A percentile compares a stretch with the other conserved stretches of the same genome.
Conservation (phyloP, 1,140 invertebrate genomes). For the Ephestia elutella region DNA sequence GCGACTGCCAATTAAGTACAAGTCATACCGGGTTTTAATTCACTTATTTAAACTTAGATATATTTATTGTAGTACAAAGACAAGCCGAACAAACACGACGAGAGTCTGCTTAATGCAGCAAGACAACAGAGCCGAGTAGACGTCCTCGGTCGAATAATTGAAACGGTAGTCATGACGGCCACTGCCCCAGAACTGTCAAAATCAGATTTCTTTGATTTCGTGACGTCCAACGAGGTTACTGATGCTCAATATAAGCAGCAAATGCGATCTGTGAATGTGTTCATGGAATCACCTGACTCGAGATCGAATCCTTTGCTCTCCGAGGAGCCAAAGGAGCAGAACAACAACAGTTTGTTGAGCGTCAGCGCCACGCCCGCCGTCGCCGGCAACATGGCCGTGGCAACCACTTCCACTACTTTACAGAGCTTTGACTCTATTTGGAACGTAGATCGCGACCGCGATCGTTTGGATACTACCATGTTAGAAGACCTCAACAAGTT, state of each 20-base stretch:
- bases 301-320: slow-evolving; percentile 70
- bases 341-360: slow-evolving; percentile 79
- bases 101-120: slow-evolving; percentile 40
- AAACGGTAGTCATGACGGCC: slow-evolving; percentile 85
- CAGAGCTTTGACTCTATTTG: slow-evolving; percentile 80
- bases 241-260: slow-evolving; percentile 78
- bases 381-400: slow-evolving; percentile 53
- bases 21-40: slow-evolving; percentile 66
- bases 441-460: slow-evolving; percentile 81
- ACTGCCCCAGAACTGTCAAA: slow-evolving; percentile 83
- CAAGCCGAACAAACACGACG: slow-evolving; percentile 29
- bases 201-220: slow-evolving; percentile 90
- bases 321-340: slow-evolving; percentile 77
- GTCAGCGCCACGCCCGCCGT: slow-evolving; percentile 53
- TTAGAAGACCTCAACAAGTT: slow-evolving; percentile 87
- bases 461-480: slow-evolving; percentile 81
- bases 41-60: slow-evolving; percentile 63
- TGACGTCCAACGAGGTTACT: slow-evolving; percentile 82
- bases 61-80: slow-evolving; percentile 68
- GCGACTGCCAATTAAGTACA: slow-evolving; percentile 73
- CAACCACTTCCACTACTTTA: slow-evolving; percentile 62
- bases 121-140: slow-evolving; percentile 37
- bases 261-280: slow-evolving; percentile 78
- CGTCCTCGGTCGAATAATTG: slow-evolving; percentile 46
- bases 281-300: slow-evolving; percentile 74